Conservation (phyloP, 2,797 vertebrate species). For the Chaenodraco wilsoni region DNA sequence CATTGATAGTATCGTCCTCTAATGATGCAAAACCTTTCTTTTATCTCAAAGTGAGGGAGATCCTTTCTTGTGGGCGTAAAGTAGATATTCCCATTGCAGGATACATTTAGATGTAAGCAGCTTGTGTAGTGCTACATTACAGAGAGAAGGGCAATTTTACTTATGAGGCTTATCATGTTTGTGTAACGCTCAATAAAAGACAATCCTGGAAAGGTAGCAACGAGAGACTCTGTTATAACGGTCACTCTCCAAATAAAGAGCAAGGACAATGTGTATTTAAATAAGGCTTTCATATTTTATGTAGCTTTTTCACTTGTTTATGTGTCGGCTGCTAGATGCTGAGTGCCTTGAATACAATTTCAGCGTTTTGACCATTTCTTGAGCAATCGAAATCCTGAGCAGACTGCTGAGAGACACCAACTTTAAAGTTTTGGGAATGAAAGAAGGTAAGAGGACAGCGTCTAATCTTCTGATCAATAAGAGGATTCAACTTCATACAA, state of each 20-base stretch:
- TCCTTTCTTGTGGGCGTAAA: constrained; percentile 31
- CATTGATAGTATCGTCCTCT: constrained; percentile 54
- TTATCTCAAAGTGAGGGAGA: constrained; percentile 37
- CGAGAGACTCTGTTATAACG: not conserved
- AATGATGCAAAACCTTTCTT: constrained; percentile 44
- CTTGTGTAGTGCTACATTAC: constrained; percentile 24
- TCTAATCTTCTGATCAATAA: constrained; percentile 72
- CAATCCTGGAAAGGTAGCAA: not conserved
- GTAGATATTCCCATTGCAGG: constrained; percentile 24
- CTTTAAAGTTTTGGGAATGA: constrained; percentile 51
- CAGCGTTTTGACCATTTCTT: constrained; percentile 19
- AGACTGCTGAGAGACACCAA: constrained; percentile 6
- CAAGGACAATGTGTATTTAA: not conserved
- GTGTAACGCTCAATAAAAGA: not conserved
- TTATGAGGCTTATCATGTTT: constrained; percentile 34
- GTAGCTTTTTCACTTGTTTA: not conserved
- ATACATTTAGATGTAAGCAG: constrained; percentile 37
- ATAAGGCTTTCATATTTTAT: not conserved
- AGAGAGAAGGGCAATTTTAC: constrained; percentile 30
- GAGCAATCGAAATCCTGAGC: constrained; percentile 17
- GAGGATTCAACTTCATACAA: constrained; percentile 70
- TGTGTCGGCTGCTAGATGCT: not conserved
- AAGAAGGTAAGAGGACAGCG: constrained; percentile 44
- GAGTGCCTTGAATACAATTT: not conserved
- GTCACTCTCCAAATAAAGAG: constrained; percentile 1